Evolutionary conservation across 2,797 vertebrate species (phyloP).

Genomic region (Todus mexicanus): DNA sequence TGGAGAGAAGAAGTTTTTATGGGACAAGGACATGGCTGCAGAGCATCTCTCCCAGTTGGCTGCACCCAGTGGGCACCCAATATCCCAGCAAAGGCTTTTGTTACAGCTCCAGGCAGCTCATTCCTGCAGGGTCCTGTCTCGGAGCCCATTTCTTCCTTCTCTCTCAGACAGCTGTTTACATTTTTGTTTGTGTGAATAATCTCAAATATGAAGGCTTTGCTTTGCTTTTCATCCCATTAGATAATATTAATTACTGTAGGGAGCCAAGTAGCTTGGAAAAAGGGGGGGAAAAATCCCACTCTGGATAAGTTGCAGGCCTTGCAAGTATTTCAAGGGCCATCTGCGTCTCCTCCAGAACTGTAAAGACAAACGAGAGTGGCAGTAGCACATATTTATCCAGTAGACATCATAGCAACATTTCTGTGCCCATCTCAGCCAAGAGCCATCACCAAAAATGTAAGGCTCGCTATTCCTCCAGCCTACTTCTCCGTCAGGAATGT

Average conservation of each 20-base stretch:
- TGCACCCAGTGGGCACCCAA: neutral
- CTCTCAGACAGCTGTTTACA: conserved; percentile 48
- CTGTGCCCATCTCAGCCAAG: neutral
- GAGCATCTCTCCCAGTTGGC: neutral
- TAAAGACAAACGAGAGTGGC: conserved; percentile 1
- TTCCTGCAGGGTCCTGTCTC: neutral
- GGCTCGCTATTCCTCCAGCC: neutral
- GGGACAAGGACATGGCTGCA: neutral
- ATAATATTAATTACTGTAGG: conserved; percentile 45
- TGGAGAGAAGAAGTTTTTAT: neutral
- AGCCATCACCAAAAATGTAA: neutral
- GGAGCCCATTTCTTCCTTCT: neutral
- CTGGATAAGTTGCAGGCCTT: conserved; percentile 41
- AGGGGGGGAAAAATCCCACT: neutral
- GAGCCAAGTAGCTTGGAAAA: conserved; percentile 32
- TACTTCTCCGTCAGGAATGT: neutral
- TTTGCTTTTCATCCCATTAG: conserved; percentile 38
- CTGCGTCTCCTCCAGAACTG: conserved; percentile 36
- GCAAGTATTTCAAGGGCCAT: conserved; percentile 46
- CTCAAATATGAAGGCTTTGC: conserved; percentile 41
- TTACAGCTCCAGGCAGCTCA: neutral
- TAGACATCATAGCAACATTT: conserved; percentile 25
- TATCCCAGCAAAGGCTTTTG: neutral
- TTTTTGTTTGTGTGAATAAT: conserved; percentile 57
- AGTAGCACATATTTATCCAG: conserved; percentile 20